Evolutionary conservation across 1,140 invertebrate genomes (phyloP), one percentile per base, ranked within the genome.

Genomic region (Drusus annulatus): DNA sequence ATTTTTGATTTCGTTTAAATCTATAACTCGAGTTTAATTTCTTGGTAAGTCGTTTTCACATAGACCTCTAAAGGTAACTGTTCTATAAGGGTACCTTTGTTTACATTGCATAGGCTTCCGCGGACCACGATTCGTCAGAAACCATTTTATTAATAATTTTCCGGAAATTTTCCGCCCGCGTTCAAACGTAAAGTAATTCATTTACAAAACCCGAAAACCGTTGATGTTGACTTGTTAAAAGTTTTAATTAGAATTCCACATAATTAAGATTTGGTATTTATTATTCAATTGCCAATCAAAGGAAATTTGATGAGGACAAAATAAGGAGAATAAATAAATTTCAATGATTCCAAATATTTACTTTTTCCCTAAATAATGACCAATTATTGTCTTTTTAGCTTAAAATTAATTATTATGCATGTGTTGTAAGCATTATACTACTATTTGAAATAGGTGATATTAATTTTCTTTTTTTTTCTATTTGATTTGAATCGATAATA

Each of bases 221-320:
- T 3, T 13, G 36, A 28, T 25, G 21, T 65, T 71, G 45, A 45
- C 19, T 71, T 54, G 10, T 51, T 25, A 52, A 71, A 23, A 71
- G 2, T 71, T 71, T 52, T 71, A 71, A 71, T 71, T 71, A 71
- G 68, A 6, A 28, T 71, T 71, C 15, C 63, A 19, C n/a, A 31
- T 31, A 45, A 60, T 58, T 17, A 58, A 60, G 56, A 68, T 68
- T 68, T 19, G 15, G 21, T 15, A 25, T 25, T 68, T 50, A 3
- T 50, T 36, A 68, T 68, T 68, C 21, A 36, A 68, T 68, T 68
- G 31, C 23, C 63, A 68, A 68, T 68, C 31, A 36, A 68, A 36
- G 63, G 31, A n/a, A 68, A 45, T 68, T 45, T 10, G n/a, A 21
- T 19, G n/a, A 60, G 19, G 36, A 45, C 36, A 2, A 45, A 45